A percentile compares a stretch with the other conserved stretches of the same genome.
Conservation (phyloP, 2,888 invertebrate species). For the Dicyrtoma fusca region DNA sequence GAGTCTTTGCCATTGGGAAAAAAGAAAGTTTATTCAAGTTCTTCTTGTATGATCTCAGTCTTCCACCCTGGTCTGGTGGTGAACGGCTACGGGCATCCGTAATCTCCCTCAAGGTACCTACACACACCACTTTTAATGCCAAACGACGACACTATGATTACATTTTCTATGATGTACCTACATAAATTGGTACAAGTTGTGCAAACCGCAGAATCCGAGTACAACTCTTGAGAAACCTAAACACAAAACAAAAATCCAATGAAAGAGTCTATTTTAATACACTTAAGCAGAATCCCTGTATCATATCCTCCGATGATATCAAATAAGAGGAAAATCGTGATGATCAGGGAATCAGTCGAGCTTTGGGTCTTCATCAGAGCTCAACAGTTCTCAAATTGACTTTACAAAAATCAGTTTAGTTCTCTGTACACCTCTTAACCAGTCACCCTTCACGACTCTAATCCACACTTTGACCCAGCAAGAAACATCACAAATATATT, state of each 20-base stretch:
- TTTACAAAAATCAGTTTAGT: slow-evolving; percentile 1
- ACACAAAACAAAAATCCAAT: slow-evolving; percentile 23
- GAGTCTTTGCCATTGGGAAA: too few relatives aligned
- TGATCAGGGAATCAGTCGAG: slow-evolving; percentile 21
- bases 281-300: slow-evolving; percentile 5
- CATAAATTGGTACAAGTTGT: background rate
- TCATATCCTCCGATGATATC: slow-evolving; percentile 17
- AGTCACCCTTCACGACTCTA: too few relatives aligned
- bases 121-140: too few relatives aligned
- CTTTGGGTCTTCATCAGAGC: slow-evolving; percentile 10
- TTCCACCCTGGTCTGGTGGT: too few relatives aligned
- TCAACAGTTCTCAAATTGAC: slow-evolving; percentile 11
- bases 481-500: background rate
- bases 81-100: too few relatives aligned
- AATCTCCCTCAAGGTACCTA: too few relatives aligned
- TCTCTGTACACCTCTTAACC: background rate
- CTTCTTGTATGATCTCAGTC: too few relatives aligned
- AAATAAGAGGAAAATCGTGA: slow-evolving; percentile 30
- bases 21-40: too few relatives aligned
- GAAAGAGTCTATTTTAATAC: slow-evolving; percentile 33
- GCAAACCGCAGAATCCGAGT: slow-evolving; percentile 17
- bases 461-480: too few relatives aligned
- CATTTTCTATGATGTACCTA: background rate
- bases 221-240: slow-evolving; percentile 1
- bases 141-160: too few relatives aligned